Conservation (phyloP, 2,797 vertebrate genomes). For the Lophotriccus pileatus region DNA sequence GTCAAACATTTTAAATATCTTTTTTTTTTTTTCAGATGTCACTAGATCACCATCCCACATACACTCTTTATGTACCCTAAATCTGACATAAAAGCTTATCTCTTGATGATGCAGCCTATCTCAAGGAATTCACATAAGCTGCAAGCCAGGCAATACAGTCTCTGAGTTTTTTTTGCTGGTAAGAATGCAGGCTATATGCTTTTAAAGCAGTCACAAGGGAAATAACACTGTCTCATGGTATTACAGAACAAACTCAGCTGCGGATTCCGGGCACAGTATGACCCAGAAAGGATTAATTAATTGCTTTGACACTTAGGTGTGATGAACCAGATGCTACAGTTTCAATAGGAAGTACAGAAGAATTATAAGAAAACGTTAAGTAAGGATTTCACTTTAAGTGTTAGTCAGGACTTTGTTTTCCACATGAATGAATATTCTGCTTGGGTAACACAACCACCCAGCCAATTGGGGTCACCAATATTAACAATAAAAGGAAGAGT, state of each 20-base stretch:
- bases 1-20: background rate
- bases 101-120: background rate
- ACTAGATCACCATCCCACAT: background rate
- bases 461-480: background rate
- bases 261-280: background rate
- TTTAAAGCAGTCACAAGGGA: background rate
- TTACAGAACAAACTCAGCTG: background rate
- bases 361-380: background rate
- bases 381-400: background rate
- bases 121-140: background rate
- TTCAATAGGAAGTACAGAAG: background rate
- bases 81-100: background rate
- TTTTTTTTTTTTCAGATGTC: background rate
- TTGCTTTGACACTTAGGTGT: background rate
- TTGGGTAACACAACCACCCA: background rate
- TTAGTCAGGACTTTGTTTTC: background rate
- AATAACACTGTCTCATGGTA: background rate
- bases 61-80: rapidly evolving
- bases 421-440: background rate
- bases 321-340: background rate
- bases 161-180: background rate
- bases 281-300: background rate
- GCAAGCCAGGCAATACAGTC: background rate
- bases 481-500: background rate
- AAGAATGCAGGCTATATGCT: background rate